Evolutionary conservation across 2,797 vertebrate genomes (phyloP).

Genomic region (Sus cebifrons): DNA sequence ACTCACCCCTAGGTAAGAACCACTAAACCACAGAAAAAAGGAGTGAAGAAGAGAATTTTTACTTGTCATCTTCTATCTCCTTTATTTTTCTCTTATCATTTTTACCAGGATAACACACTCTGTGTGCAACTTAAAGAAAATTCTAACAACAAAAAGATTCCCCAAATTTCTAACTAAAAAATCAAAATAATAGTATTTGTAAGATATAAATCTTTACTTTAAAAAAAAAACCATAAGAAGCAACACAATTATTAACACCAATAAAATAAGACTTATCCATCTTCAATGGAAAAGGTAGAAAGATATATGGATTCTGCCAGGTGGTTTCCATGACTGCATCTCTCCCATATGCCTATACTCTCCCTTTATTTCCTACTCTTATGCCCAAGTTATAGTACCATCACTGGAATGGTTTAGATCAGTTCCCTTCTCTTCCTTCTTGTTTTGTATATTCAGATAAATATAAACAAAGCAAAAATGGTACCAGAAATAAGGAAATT

Average conservation of each 20-base stretch:
- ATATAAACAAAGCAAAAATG: constrained; percentile 57
- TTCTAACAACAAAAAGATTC: neutral
- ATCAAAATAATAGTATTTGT: neutral
- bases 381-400: neutral
- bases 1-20: neutral
- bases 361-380: neutral
- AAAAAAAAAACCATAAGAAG: neutral
- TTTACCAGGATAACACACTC: neutral
- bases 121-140: neutral
- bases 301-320: neutral
- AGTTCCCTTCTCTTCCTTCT: neutral
- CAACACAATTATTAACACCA: neutral
- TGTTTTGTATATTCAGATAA: constrained; percentile 54
- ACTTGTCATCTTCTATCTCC: neutral
- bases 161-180: constrained; percentile 19
- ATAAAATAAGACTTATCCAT: neutral
- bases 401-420: neutral
- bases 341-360: neutral
- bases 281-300: constrained; percentile 10
- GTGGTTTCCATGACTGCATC: neutral
- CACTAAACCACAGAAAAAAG: constrained; percentile 9
- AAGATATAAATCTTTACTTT: neutral
- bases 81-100: neutral
- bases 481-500: neutral
- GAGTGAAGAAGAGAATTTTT: neutral